Conservation (phyloP, 2,888 invertebrate genomes). For the Mystacides longicornis region DNA sequence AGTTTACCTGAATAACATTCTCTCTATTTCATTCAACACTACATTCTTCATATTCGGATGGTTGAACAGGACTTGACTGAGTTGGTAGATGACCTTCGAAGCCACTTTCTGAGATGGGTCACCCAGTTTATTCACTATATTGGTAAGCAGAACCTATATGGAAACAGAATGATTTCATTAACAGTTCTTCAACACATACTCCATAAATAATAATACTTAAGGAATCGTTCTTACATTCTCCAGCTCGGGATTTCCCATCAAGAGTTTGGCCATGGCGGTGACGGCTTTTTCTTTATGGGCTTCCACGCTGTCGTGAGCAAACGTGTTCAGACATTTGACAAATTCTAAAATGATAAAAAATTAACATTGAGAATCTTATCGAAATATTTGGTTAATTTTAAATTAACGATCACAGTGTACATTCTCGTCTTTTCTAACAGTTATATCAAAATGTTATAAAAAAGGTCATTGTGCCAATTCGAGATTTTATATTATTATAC, state of each 20-base stretch:
- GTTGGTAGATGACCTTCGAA: conserved; percentile 77
- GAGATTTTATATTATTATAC: too few species aligned
- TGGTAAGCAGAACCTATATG: conserved; percentile 59
- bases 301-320: conserved; percentile 73
- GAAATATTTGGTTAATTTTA: too few species aligned
- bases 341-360: conserved; percentile 44
- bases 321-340: conserved; percentile 61
- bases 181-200: too few species aligned
- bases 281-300: conserved; percentile 76
- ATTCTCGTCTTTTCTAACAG: too few species aligned
- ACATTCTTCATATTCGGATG: conserved; percentile 91
- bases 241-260: conserved; percentile 75
- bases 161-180: too few species aligned
- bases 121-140: conserved; percentile 90
- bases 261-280: conserved; percentile 62
- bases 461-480: too few species aligned
- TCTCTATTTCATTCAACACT: conserved; percentile 82
- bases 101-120: conserved; percentile 86
- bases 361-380: too few species aligned
- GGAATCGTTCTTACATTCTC: conserved; percentile 69
- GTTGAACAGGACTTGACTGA: conserved; percentile 71
- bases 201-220: too few species aligned
- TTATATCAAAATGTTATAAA: too few species aligned
- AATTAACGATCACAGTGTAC: too few species aligned
- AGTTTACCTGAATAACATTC: conserved; percentile 68